These are phyloP conservation scores for Himantopus leucocephalus DNA, from an alignment of 2,113 vertebrate genomes.

Conservation along the genomic window DNA sequence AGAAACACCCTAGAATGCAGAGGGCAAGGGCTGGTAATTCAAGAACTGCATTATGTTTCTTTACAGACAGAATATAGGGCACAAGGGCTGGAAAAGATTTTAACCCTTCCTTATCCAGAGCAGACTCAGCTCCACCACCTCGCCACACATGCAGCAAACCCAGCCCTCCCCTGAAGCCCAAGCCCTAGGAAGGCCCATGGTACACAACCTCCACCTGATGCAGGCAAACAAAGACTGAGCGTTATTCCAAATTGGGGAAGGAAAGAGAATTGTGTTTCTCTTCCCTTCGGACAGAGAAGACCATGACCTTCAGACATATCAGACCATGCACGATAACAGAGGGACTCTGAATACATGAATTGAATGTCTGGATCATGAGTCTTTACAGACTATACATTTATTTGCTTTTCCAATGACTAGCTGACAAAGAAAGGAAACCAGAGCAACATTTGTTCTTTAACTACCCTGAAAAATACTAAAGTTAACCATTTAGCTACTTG, in stretches of 20 bases:
- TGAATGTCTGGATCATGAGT: neutral
- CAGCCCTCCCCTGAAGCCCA: neutral
- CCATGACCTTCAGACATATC: neutral
- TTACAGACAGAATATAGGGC: neutral
- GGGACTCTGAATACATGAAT: neutral
- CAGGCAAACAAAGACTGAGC: neutral
- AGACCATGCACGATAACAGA: neutral
- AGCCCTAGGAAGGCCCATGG: neutral
- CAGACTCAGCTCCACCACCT: neutral
- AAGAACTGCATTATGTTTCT: neutral
- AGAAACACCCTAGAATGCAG: neutral
- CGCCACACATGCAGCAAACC: neutral
- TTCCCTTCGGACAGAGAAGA: no score
- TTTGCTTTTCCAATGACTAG: neutral
- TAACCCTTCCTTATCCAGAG: neutral
- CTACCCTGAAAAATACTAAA: neutral
- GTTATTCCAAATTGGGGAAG: rapidly evolving
- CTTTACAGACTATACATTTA: neutral
- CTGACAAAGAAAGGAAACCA: neutral
- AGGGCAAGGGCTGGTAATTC: neutral
- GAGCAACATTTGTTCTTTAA: neutral
- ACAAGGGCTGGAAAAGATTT: neutral
- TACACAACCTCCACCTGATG: neutral
- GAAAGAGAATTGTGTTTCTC: neutral
- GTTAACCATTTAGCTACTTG: neutral